These are phyloP conservation scores for Morelia viridis DNA, from an alignment of 2,797 vertebrate species.

Conservation along the genomic window DNA sequence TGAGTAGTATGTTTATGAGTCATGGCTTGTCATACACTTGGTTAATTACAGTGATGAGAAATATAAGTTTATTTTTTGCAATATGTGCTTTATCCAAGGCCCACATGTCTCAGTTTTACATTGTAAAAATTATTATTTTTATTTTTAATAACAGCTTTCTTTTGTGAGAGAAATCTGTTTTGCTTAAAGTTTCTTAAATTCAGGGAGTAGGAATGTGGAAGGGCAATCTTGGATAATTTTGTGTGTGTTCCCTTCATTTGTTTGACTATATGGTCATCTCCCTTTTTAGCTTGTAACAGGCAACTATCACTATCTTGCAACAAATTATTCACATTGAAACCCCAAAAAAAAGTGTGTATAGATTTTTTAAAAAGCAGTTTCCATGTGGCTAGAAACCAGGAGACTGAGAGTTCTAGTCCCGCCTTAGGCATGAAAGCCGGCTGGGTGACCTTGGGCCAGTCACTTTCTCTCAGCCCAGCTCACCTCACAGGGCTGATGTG, in stretches of 20 bases:
- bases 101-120: constrained; percentile 7
- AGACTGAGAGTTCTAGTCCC: no score
- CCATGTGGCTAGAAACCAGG: no score
- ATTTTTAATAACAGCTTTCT: neutral
- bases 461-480: no score
- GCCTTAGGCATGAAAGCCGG: no score
- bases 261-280: neutral
- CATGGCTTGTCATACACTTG: neutral
- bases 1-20: neutral
- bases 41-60: constrained; percentile 20
- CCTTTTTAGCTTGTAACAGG: neutral
- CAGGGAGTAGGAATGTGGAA: neutral
- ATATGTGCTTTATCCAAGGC: neutral
- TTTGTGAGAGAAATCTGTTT: neutral
- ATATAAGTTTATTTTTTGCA: constrained; percentile 17
- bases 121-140: neutral
- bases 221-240: neutral
- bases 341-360: neutral
- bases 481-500: no score
- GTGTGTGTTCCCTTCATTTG: neutral
- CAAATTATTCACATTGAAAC: neutral
- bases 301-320: neutral
- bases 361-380: neutral
- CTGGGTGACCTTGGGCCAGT: no score
- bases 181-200: constrained; percentile 1